These are phyloP conservation scores for Melinaea marsaeus DNA, from an alignment of 2,888 invertebrate species.

Conservation along the genomic window DNA sequence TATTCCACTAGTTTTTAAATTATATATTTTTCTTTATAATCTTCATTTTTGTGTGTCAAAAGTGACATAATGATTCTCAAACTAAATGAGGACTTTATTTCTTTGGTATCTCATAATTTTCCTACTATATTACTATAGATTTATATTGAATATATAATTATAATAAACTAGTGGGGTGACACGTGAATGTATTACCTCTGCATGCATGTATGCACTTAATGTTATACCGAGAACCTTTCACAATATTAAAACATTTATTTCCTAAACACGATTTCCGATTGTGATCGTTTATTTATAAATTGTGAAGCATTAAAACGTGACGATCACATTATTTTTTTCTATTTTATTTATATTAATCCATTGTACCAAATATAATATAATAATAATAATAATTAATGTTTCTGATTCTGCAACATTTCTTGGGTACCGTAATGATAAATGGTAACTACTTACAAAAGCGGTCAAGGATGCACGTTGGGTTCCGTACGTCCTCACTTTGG, in stretches of 20 bases:
- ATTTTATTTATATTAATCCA: conserved; percentile 1
- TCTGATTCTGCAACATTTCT: conserved; percentile 32
- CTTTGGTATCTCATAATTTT: no score
- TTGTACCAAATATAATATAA: neutral
- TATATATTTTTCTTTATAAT: neutral
- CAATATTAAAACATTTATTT: neutral
- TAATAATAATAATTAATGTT: conserved; percentile 1
- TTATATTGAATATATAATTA: no score
- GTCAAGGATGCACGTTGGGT: conserved; percentile 14
- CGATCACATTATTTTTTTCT: neutral
- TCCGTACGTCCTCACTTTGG: conserved; percentile 9
- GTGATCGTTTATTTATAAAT: neutral
- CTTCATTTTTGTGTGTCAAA: no score
- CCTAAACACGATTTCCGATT: neutral
- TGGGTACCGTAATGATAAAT: conserved; percentile 23
- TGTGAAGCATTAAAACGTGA: neutral
- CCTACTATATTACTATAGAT: no score
- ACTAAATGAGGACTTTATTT: no score
- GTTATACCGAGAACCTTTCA: conserved; percentile 2
- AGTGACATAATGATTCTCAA: no score
- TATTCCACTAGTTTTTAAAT: conserved; percentile 16
- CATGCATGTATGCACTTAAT: conserved; percentile 25
- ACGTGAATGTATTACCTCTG: conserved; percentile 12
- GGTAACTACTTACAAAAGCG: conserved; percentile 10
- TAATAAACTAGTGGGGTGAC: conserved; percentile 13